Evolutionary conservation across 2,113 vertebrate genomes (phyloP), one percentile per base, ranked within the genome.

Genomic region (Centrocercus urophasianus): DNA sequence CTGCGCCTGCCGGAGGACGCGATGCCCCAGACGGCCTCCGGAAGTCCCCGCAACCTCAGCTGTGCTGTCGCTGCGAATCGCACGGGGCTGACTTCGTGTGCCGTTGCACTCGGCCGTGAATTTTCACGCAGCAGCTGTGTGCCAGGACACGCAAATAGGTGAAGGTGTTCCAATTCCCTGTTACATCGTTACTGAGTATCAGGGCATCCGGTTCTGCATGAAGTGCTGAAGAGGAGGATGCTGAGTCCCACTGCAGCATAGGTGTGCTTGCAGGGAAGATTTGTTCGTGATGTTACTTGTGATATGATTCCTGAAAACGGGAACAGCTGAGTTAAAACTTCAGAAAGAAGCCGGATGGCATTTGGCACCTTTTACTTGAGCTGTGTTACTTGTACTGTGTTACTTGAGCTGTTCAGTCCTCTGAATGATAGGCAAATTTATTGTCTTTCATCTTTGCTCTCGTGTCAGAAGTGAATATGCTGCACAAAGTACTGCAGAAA

Each of bases 131-230:
- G 28, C 36, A 64, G 48, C 61, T 75, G 5, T 40, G 13, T 60
- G 47, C 24, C 20, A 63, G 25, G 13, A 27, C 42, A 21, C 40
- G 47, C 22, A 42, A 72, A 47, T 36, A 63, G 27, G 5, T 42
- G 21, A 80, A 47, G 45, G 47, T 21, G 20, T 21, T 47, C 47
- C 47, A 21, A 47, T 48, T 43, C 25, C 13, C 13, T 7, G 9
- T 52, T 50, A 1, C 25, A 28, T 28, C 56, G 48, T 61, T 56
- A 13, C 32, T 70, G 27, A 28, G 54, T 28, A 71, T 4, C 17
- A 65, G 76, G 71, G 11, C 20, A 42, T 36, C 4, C 38, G 36
- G 13, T 30, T 17, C 0, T 0, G 0, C 0, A 34, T 45, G 36
- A 80, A 64, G 36, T 38, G 59, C 7, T 7, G 30, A 52, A 40